Evolutionary conservation across 2,888 invertebrate genomes (phyloP).

Genomic region (Drosophila anceps): DNA sequence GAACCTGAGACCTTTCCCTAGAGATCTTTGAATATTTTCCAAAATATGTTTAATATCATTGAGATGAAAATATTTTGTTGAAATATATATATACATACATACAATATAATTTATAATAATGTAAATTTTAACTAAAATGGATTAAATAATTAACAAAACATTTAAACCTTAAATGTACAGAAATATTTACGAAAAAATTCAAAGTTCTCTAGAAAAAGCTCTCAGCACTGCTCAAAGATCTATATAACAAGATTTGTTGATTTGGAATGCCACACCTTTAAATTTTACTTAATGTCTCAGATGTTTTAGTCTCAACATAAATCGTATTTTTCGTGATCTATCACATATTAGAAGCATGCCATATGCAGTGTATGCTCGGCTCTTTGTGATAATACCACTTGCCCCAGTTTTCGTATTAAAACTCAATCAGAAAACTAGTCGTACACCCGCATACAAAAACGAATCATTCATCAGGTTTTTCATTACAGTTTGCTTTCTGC

Average conservation of each 20-base stretch:
- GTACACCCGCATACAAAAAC: conserved; percentile 30
- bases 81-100: too few species aligned
- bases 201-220: too few species aligned
- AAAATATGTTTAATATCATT: too few species aligned
- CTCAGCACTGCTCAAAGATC: background rate
- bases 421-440: conserved; percentile 28
- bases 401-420: conserved; percentile 12
- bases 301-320: background rate
- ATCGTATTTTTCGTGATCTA: background rate
- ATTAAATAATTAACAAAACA: too few species aligned
- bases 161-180: background rate
- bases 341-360: background rate
- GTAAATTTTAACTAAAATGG: too few species aligned
- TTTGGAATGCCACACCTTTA: background rate
- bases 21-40: too few species aligned
- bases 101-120: too few species aligned
- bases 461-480: conserved; percentile 72
- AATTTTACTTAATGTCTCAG: background rate
- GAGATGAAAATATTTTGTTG: too few species aligned
- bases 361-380: conserved; percentile 3
- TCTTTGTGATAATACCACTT: conserved; percentile 8
- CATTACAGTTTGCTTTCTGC: conserved; percentile 44
- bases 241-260: background rate
- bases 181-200: background rate
- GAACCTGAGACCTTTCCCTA: too few species aligned